Conservation (phyloP, 2,797 vertebrate species). For the Rhabdophis nuchalis region DNA sequence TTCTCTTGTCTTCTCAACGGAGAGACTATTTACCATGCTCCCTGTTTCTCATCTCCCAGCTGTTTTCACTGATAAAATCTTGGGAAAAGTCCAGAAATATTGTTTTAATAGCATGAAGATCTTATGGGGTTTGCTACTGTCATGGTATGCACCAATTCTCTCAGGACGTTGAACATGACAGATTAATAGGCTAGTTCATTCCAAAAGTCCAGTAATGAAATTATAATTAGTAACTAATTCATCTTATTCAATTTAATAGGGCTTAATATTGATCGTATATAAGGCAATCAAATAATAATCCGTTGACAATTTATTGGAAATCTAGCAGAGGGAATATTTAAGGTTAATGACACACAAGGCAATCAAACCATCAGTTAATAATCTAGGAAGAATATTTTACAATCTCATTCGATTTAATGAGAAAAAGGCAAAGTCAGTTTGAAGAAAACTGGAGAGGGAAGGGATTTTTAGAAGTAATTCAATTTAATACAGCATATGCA, state of each 20-base stretch:
- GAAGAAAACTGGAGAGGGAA: neutral
- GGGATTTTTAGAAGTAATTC: neutral
- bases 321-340: neutral
- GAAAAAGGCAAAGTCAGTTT: neutral
- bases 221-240: neutral
- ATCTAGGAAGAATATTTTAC: neutral
- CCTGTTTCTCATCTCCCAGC: neutral
- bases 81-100: neutral
- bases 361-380: neutral
- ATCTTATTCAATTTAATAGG: neutral
- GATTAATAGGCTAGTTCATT: neutral
- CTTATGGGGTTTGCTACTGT: neutral
- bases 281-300: neutral
- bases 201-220: neutral
- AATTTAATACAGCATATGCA: neutral
- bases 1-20: neutral
- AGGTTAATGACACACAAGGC: neutral
- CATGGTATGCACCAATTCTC: neutral
- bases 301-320: neutral
- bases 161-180: neutral
- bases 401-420: neutral
- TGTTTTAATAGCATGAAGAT: neutral
- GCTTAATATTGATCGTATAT: neutral
- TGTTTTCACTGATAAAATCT: neutral
- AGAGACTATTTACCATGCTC: neutral